phyloP scores from a whole-genome alignment of 2,797 vertebrate genomes.

The Steatocranus sp. region DNA sequence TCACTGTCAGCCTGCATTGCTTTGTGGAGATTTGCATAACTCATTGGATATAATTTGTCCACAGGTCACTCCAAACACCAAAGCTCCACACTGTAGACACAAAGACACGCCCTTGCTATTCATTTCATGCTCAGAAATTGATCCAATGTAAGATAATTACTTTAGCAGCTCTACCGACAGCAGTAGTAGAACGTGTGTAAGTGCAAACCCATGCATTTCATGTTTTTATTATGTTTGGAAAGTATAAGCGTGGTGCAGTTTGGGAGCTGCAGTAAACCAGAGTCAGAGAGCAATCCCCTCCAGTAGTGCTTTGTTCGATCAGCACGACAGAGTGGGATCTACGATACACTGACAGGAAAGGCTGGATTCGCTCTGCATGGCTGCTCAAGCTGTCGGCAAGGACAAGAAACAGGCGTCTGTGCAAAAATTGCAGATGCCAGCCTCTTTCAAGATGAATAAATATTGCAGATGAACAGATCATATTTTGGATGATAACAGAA shows the following conservation, averaged over 20 bases:
- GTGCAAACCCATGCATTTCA: background rate
- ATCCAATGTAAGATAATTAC: conserved; percentile 61
- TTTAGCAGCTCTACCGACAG: conserved; percentile 37
- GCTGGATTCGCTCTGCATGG: conserved; percentile 43
- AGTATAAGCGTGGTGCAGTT: conserved; percentile 17
- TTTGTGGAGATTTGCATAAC: conserved; percentile 50
- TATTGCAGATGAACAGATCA: conserved; percentile 19
- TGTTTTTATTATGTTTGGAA: conserved; percentile 6
- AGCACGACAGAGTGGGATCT: conserved; percentile 57
- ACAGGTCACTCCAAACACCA: conserved; percentile 34
- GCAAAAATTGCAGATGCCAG: conserved; percentile 29
- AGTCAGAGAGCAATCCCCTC: conserved; percentile 51
- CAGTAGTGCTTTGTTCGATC: conserved; percentile 56
- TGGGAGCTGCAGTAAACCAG: conserved; percentile 29
- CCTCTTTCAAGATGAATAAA: conserved; percentile 34
- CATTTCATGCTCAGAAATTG: conserved; percentile 58
- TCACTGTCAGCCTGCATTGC: conserved; percentile 15
- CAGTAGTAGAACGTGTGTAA: background rate
- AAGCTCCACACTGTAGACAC: conserved; percentile 31
- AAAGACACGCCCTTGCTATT: conserved; percentile 57
- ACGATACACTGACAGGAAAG: conserved; percentile 45
- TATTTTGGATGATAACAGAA: background rate
- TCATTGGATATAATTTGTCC: conserved; percentile 54
- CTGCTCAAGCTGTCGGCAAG: conserved; percentile 40
- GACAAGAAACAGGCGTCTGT: conserved; percentile 28